phyloP scores from a whole-genome alignment of 2,888 invertebrate species.

The Phyllotreta cruciferae region DNA sequence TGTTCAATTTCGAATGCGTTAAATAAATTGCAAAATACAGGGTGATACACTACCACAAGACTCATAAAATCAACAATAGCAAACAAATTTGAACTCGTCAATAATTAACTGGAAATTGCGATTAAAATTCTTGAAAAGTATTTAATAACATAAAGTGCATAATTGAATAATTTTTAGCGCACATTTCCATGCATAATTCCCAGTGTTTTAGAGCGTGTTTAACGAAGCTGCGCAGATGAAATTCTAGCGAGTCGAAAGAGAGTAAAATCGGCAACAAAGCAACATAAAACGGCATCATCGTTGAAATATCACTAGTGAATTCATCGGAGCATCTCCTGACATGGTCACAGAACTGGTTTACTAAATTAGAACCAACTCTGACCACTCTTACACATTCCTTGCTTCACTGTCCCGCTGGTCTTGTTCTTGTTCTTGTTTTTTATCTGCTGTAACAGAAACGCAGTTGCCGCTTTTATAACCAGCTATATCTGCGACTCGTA shows the following conservation, averaged over 20 bases:
- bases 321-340: constrained; percentile 58
- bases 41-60: too few species aligned
- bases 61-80: too few species aligned
- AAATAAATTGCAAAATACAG: too few species aligned
- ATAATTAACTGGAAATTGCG: too few species aligned
- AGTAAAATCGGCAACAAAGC: constrained; percentile 14
- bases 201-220: not conserved
- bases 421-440: constrained; percentile 56
- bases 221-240: not conserved
- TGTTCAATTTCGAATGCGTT: too few species aligned
- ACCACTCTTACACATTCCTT: constrained; percentile 49
- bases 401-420: constrained; percentile 56
- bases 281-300: constrained; percentile 21
- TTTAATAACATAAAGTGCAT: too few species aligned
- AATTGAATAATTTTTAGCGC: too few species aligned
- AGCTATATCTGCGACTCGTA: not conserved
- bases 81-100: too few species aligned
- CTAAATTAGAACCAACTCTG: constrained; percentile 59
- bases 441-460: constrained; percentile 30
- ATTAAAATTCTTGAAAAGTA: too few species aligned
- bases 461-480: constrained; percentile 30
- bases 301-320: constrained; percentile 43
- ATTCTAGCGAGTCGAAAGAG: not conserved
- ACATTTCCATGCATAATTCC: too few species aligned
- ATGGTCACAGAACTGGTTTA: constrained; percentile 60